Percentiles rank a stretch among this genome's conserved stretches.
Conservation (phyloP, 2,888 invertebrate genomes). For the Petrolisthes cinctipes region DNA sequence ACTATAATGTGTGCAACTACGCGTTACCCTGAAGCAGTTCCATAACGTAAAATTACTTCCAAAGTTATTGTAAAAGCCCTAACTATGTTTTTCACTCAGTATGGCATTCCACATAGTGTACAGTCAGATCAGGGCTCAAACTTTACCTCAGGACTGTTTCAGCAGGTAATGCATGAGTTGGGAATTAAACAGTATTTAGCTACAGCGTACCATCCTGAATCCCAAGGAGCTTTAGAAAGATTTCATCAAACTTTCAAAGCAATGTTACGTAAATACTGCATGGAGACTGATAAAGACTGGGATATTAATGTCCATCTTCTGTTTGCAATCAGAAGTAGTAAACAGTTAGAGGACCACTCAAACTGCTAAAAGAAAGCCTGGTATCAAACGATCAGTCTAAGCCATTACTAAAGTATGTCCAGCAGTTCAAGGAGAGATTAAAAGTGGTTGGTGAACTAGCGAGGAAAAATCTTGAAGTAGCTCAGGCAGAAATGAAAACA, state of each 20-base stretch:
- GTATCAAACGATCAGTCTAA: not conserved
- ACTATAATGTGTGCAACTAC: slow-evolving; percentile 24
- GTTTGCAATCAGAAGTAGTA: not conserved
- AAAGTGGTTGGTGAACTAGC: not conserved
- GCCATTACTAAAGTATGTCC: not conserved
- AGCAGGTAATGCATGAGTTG: too few species aligned
- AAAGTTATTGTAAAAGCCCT: slow-evolving; percentile 26
- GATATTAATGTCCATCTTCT: not conserved
- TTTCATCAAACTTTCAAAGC: not conserved
- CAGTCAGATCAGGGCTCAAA: slow-evolving; percentile 31
- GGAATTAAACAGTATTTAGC: too few species aligned
- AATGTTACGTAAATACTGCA: not conserved
- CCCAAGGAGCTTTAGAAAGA: too few species aligned
- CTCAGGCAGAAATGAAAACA: too few species aligned
- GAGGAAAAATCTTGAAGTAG: not conserved
- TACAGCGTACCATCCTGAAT: too few species aligned
- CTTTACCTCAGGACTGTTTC: slow-evolving; percentile 15
- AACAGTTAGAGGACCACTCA: too few species aligned
- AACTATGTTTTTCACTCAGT: slow-evolving; percentile 10
- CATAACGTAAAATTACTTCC: not conserved
- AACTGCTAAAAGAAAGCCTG: too few species aligned
- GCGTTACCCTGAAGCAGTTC: slow-evolving; percentile 22
- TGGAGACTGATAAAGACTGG: not conserved
- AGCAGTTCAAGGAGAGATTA: not conserved
- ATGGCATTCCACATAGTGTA: not conserved